phyloP scores from a whole-genome alignment of 1,140 invertebrate genomes.

The Apis cerana region DNA sequence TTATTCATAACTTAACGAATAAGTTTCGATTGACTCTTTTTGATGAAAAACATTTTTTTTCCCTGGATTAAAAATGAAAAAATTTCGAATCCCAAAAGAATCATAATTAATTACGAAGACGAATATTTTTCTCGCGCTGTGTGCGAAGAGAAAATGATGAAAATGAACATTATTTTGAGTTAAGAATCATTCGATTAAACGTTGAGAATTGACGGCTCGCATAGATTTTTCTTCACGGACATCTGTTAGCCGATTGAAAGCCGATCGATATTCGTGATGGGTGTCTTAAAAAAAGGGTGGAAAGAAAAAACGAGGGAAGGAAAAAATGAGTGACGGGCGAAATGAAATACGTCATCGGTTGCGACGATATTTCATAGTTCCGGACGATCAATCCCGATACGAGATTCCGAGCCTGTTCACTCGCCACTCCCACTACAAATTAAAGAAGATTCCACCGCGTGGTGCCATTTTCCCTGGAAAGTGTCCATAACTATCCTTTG shows the following conservation, averaged over 20 bases:
- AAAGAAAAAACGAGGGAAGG: conserved; percentile 28
- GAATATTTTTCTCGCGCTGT: too few species aligned
- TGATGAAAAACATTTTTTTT: conserved; percentile 19
- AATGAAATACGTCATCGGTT: conserved; percentile 64
- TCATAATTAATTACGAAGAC: too few species aligned
- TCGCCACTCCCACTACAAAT: conserved; percentile 48
- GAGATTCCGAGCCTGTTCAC: conserved; percentile 48
- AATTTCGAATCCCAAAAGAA: too few species aligned
- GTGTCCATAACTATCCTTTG: not conserved
- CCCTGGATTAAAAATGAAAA: too few species aligned
- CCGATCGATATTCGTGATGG: conserved; percentile 63
- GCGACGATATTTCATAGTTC: conserved; percentile 65
- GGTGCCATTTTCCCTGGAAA: conserved; percentile 13
- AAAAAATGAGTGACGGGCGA: conserved; percentile 48
- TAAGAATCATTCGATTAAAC: too few species aligned
- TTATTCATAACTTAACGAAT: too few species aligned
- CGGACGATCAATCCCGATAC: conserved; percentile 59
- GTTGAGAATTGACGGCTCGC: not conserved
- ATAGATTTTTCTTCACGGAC: conserved; percentile 36
- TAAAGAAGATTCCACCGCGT: conserved; percentile 43
- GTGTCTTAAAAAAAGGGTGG: conserved; percentile 57
- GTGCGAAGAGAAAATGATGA: too few species aligned
- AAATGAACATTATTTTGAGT: too few species aligned
- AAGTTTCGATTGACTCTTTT: too few species aligned
- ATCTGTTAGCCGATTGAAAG: conserved; percentile 63